Percentiles rank a stretch among this genome's conserved stretches.
These are phyloP conservation scores for Vanessa tameamea DNA, from an alignment of 1,140 invertebrate species.

Conservation along the genomic window DNA sequence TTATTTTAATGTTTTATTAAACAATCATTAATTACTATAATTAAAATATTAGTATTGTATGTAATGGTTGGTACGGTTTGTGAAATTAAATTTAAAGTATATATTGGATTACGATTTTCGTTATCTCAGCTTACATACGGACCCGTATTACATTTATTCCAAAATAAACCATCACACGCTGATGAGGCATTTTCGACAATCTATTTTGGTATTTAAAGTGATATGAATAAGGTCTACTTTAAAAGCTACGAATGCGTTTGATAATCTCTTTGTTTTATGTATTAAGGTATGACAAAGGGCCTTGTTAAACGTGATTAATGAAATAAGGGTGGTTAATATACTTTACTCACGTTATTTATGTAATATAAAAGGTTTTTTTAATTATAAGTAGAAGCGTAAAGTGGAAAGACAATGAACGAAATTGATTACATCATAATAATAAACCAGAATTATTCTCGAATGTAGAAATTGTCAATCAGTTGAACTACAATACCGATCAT, in stretches of 20 bases:
- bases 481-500: no score
- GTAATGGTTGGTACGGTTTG: not conserved
- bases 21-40: no score
- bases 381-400: no score
- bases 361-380: not conserved
- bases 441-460: no score
- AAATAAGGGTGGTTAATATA: constrained; percentile 17
- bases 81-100: not conserved
- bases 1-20: no score
- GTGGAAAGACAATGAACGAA: no score
- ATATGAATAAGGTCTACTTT: not conserved
- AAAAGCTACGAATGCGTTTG: not conserved
- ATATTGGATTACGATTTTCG: constrained; percentile 18
- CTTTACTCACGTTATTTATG: not conserved
- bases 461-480: no score
- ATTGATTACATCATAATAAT: no score
- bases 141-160: constrained; percentile 14
- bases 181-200: not conserved
- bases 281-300: constrained; percentile 28
- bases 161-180: constrained; percentile 3
- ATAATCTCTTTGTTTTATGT: constrained; percentile 11
- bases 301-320: constrained; percentile 35
- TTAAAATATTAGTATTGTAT: no score
- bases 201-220: not conserved
- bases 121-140: constrained; percentile 14